Conservation (phyloP, 2,888 invertebrate genomes). For the Gortyna flavago region DNA sequence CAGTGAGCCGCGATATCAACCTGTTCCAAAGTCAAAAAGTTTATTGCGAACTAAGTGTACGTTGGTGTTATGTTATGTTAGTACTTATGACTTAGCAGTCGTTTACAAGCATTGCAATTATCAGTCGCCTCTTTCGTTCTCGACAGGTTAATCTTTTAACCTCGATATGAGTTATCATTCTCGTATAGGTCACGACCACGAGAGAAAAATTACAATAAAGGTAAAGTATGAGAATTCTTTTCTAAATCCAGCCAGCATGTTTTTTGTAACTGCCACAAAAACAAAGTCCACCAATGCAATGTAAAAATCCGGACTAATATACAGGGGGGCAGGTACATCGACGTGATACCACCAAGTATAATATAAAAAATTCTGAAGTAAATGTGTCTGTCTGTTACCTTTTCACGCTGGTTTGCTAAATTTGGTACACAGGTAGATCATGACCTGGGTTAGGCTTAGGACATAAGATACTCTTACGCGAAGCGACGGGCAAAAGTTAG, state of each 20-base stretch:
- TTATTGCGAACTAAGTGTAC: too few species aligned
- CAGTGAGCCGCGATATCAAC: neutral
- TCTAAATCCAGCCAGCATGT: neutral
- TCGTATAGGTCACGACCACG: neutral
- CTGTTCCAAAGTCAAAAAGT: too few species aligned
- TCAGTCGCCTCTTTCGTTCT: too few species aligned
- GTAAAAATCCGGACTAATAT: too few species aligned
- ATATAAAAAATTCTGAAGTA: neutral
- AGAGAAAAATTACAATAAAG: neutral
- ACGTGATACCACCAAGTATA: too few species aligned
- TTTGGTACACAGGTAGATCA: neutral
- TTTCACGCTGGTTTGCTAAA: too few species aligned
- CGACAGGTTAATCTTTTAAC: neutral
- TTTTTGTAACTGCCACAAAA: neutral
- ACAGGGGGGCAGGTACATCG: too few species aligned
- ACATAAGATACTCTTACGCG: neutral
- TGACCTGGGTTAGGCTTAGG: neutral
- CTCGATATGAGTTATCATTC: neutral
- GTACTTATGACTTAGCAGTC: too few species aligned
- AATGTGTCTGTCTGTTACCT: neutral
- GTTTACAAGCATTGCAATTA: too few species aligned
- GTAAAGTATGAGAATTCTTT: neutral
- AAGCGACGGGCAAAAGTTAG: neutral
- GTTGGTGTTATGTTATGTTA: too few species aligned
- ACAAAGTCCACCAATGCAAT: too few species aligned